Evolutionary conservation across 64 coral and sea anemone genomes (phyloP).

Genomic region (Porites lutea): DNA sequence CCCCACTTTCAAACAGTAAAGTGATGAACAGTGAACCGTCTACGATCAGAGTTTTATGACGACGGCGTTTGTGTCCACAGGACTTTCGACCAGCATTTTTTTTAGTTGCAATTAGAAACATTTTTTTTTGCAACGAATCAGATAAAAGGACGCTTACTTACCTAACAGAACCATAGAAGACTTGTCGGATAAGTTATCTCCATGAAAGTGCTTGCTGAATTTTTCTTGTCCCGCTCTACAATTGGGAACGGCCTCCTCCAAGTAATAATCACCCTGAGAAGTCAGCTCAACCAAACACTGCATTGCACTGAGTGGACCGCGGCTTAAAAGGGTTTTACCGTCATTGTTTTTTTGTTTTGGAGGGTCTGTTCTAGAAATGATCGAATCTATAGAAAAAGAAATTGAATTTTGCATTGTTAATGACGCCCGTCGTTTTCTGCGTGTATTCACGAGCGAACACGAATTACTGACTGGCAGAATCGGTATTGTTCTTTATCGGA

Average conservation of each 20-base stretch:
- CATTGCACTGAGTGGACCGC: constrained; percentile 43
- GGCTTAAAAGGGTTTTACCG: background rate
- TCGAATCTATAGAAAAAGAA: constrained; percentile 92
- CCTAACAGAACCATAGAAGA: background rate
- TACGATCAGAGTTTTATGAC: too few relatives aligned
- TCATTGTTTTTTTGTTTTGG: constrained; percentile 59
- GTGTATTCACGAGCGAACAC: constrained; percentile 14
- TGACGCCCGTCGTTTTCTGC: constrained; percentile 38
- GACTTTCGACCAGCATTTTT: background rate
- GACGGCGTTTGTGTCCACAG: background rate
- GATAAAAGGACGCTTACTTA: background rate
- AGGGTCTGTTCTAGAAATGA: constrained; percentile 86
- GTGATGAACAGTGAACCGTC: too few relatives aligned
- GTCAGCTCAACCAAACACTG: constrained; percentile 60
- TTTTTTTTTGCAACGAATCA: background rate
- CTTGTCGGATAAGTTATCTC: background rate
- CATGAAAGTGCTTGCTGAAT: background rate
- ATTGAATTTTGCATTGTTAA: constrained; percentile 72
- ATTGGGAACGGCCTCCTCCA: background rate
- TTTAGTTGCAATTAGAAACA: background rate
- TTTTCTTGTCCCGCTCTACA: constrained; percentile 19
- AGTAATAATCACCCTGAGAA: constrained; percentile 19
- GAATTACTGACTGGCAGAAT: constrained; percentile 46
- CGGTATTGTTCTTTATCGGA: constrained; percentile 82
- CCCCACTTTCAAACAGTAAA: too few relatives aligned